Evolutionary conservation across 1,140 invertebrate species (phyloP).

Genomic region (Lutraria rhynchaena): DNA sequence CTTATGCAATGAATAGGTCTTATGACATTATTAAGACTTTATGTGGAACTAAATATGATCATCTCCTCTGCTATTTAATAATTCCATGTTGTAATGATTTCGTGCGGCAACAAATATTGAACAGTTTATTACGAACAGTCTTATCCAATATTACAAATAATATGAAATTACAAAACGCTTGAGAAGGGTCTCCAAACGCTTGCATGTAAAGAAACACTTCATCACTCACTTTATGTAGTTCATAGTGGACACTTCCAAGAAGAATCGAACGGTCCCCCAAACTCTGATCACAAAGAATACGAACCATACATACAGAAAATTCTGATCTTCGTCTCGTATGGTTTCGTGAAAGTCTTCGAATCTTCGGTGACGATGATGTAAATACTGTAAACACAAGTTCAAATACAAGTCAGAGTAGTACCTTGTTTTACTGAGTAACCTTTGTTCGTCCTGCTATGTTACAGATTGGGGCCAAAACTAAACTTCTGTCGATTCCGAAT

Average conservation of each 20-base stretch:
- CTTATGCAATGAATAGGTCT: no score
- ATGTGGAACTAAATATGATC: no score
- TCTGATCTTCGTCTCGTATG: slow-evolving; percentile 11
- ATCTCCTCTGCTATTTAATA: no score
- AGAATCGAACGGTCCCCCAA: slow-evolving; percentile 14
- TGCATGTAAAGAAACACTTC: slow-evolving; percentile 18
- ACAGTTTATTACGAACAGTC: neutral
- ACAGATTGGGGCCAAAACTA: neutral
- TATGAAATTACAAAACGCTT: slow-evolving; percentile 36
- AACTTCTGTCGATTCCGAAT: neutral
- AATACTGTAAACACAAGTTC: neutral
- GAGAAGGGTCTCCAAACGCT: slow-evolving; percentile 33
- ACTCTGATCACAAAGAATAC: slow-evolving; percentile 7
- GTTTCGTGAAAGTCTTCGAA: neutral
- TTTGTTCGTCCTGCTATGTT: neutral
- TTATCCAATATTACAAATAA: slow-evolving; percentile 23
- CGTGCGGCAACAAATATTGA: neutral
- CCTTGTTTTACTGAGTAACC: neutral
- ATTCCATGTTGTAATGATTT: no score
- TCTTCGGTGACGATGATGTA: neutral
- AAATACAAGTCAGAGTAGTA: neutral
- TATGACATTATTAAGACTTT: no score
- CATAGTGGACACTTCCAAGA: neutral
- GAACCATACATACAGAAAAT: slow-evolving; percentile 36
- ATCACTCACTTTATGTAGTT: neutral